These are phyloP conservation scores for Crotalus helleri DNA, from an alignment of 2,113 vertebrate genomes.

Conservation along the genomic window DNA sequence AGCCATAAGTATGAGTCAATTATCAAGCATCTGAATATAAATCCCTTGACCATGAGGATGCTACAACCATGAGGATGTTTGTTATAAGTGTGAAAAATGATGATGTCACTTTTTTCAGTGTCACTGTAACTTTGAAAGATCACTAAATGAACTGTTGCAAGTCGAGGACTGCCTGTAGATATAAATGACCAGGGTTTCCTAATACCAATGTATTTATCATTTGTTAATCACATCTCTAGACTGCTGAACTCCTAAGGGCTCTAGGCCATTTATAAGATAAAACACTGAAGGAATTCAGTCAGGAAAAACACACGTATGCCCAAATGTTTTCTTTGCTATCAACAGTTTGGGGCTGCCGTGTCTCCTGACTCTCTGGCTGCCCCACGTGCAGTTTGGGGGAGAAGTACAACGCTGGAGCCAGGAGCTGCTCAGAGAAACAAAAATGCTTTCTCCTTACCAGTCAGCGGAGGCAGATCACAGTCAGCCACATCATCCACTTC, in stretches of 20 bases:
- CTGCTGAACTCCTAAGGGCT: neutral
- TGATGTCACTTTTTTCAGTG: neutral
- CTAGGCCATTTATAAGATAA: neutral
- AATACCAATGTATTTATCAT: neutral
- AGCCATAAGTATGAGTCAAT: neutral
- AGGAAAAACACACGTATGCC: neutral
- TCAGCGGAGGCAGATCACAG: conserved; percentile 88
- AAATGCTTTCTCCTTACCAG: conserved; percentile 71
- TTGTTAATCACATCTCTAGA: neutral
- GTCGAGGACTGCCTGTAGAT: neutral
- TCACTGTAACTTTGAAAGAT: neutral
- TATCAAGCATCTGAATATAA: neutral
- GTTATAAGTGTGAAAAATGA: neutral
- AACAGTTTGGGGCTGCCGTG: neutral
- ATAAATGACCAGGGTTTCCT: neutral
- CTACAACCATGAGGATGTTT: neutral
- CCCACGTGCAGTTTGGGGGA: neutral
- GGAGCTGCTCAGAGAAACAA: too few species aligned
- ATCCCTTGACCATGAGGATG: neutral
- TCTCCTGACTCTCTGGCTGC: neutral
- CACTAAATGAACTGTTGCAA: neutral
- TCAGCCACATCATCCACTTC: conserved; percentile 77
- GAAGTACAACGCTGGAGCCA: neutral
- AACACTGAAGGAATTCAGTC: neutral
- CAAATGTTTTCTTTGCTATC: neutral